Base-by-base conservation (phyloP, 1,140 invertebrate species). In the Nasonia giraulti region DNA sequence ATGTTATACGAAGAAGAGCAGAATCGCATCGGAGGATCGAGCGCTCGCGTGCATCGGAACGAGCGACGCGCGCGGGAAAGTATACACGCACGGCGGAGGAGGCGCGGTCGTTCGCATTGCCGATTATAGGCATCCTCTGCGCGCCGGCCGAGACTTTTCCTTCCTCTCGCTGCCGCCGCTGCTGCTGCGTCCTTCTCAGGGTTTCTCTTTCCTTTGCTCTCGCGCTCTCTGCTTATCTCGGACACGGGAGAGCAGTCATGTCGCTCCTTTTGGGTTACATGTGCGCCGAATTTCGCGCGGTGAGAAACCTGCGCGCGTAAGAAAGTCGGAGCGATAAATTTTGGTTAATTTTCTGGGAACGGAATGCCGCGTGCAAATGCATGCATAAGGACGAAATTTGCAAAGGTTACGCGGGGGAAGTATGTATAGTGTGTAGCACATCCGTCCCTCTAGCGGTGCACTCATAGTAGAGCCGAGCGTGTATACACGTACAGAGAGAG, bases 71-170 rank as follows among this genome's bases (percentile, higher is more conserved):
- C 17, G 50, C 50, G 50, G 50, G 89, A 91, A 91, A 92, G 91
- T 91, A n/a, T 47, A 47, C 87, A 3, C 31, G 0, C 27, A 27
- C 27, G 69, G 50, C 84, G 84, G 85, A 91, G 84, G 85, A 91
- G 90, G 89, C 82, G 90, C 90, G 90, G 90, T 91, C 88, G 87
- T 88, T 86, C 75, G 12, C 89, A 91, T 91, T 91, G 89, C 91
- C 90, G 90, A 92, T 92, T 92, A 92, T 91, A 90, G 91, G 88
- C 90, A 91, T 91, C 87, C 83, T 71, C 27, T 27, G 82, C 74
- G 71, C 79, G 82, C 76, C 80, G 86, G 82, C 79, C 50, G 74
- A 62, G 55, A 82, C 84, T 84, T 76, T 23, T 75, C 81, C 82
- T 86, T 83, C 77, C 44, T 68, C 55, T 79, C 27, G 23, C 31